Base-by-base conservation (phyloP, 2,113 vertebrate genomes). In the Mesitornis unicolor region DNA sequence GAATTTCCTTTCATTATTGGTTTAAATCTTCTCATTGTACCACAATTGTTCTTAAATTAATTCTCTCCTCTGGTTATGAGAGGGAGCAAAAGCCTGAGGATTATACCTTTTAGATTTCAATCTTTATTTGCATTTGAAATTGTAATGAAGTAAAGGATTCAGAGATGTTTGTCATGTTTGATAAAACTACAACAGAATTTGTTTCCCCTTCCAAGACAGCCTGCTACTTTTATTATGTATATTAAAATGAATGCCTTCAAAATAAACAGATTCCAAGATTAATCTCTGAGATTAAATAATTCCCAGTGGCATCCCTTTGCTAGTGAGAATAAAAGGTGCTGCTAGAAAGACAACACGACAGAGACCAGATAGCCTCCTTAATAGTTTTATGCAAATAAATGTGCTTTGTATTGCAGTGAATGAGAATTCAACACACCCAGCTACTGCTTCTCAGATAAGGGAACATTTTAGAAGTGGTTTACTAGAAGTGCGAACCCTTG, bases 71-170 rank as follows among this genome's bases (percentile, higher is more conserved):
- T 83, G 33, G 29, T 74, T 94, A 68, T 65, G 61, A 91, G 61
- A 48, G 25, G 42, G 35, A 93, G 77, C n/a, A 88, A 94, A 95
- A 87, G 25, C 74, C 59, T 26, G 53, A 76, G 73, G 61, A 89
- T 82, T 86, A 90, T 53, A 57, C 56, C 29, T 68, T 86, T 82
- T 16, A 40, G 40, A 67, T 61, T 79, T 84, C 59, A 70, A 71
- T 84, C 84, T 93, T 68, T 60, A 65, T 81, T 91, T 90, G 57
- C 47, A 63, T 94, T 65, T 92, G 80, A 94, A 95, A 80, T 79
- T 35, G 53, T 53, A 94, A 91, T 71, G 48, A 84, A 64, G 12
- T 65, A 43, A 68, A 88, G 74, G 24, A 81, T 83, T 79, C 68
- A 45, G 71, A 57, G 71, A 71, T 67, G 84, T 42, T 84, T 83